phyloP scores from a whole-genome alignment of 2,888 invertebrate species.

The Plebejus melissa region DNA sequence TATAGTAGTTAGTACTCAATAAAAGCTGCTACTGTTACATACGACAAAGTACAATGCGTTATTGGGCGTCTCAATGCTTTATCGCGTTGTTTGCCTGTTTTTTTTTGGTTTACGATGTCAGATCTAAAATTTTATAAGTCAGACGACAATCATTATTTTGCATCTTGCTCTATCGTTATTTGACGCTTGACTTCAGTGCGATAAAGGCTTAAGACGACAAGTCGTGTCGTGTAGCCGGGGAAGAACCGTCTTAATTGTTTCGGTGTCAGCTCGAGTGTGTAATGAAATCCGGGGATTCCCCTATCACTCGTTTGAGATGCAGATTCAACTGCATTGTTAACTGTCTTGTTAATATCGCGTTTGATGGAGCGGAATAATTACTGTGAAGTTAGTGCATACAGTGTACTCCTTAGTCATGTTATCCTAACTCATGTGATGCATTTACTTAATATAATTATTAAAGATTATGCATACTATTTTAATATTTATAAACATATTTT shows the following conservation, averaged over 20 bases:
- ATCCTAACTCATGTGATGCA: background rate
- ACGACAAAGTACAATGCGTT: too few relatives aligned
- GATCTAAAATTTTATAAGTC: too few relatives aligned
- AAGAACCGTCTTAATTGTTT: conserved; percentile 1
- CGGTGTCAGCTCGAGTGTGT: background rate
- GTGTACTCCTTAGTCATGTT: background rate
- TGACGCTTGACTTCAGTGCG: too few relatives aligned
- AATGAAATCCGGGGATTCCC: background rate
- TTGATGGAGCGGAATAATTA: background rate
- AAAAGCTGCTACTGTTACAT: too few relatives aligned
- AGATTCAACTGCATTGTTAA: conserved; percentile 2
- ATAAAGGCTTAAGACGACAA: too few relatives aligned
- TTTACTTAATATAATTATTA: background rate
- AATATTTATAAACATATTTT: too few relatives aligned
- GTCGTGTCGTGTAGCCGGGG: background rate
- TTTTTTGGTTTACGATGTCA: too few relatives aligned
- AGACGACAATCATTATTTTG: too few relatives aligned
- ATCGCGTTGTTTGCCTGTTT: too few relatives aligned
- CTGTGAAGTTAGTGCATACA: background rate
- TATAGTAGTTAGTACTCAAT: too few relatives aligned
- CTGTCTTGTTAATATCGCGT: conserved; percentile 11
- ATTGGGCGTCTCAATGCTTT: too few relatives aligned
- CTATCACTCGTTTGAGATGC: conserved; percentile 16
- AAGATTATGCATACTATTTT: background rate
- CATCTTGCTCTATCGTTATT: too few relatives aligned